Base-by-base conservation (phyloP, 2,888 invertebrate genomes). In the Drosophila flavopinicola region DNA sequence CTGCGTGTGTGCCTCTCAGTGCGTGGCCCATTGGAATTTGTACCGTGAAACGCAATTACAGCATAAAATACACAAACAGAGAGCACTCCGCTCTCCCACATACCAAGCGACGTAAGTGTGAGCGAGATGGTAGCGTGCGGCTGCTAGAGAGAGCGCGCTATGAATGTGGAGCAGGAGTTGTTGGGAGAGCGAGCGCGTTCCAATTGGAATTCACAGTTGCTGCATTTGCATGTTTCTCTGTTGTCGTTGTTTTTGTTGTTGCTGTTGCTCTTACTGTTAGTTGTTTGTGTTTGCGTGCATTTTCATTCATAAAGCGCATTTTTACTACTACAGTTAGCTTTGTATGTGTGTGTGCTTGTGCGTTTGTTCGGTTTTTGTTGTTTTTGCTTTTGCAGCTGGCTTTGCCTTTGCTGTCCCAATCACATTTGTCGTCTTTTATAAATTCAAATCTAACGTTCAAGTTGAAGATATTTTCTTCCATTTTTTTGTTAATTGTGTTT, bases 31-130 rank as follows among this genome's bases (percentile, higher is more conserved):
- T 82, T 82, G 80, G 80, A 82, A 82, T 82, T 82, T 87, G 87
- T 87, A 86, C 82, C 75, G 77, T 80, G 64, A 85, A 85, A 78
- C 85, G 87, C 83, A 82, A 82, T 82, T 87, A 82, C 80, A 82
- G 72, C 87, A 80, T 82, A 80, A 65, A 72, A 72, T 72, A 87
- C 85, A 79, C 78, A 77, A 85, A 86, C 85, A 86, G 76, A 75
- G 78, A 67, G 59, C 44, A 20, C 38, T 11, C 20, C 37, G 58
- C 47, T 45, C 53, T 67, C 30, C 42, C 65, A 32, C 33, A 33
- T 30, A 41, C n/a, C 10, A 38, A 45, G 11, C 56, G 35, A 47
- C 48, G 69, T 61, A 56, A 66, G 59, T 60, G 37, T 13, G 32
- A 54, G 51, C 37, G 41, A 39, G 52, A 47, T 9, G 25, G 20